Percentiles rank a stretch among this genome's conserved stretches.
These are phyloP conservation scores for Gyps fulvus DNA, from an alignment of 2,113 vertebrate species.

Conservation along the genomic window DNA sequence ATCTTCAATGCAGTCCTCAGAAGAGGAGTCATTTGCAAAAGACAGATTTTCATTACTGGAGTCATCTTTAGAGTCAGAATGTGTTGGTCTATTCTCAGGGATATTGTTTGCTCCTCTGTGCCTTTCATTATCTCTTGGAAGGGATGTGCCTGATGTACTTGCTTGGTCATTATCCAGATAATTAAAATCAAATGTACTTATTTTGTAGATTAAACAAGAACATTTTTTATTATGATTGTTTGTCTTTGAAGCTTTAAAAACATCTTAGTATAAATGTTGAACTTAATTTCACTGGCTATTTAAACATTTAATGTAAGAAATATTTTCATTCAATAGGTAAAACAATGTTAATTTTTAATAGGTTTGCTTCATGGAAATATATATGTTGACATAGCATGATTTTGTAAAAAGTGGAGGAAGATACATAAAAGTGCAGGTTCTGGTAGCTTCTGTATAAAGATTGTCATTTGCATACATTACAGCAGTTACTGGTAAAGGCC, in stretches of 20 bases:
- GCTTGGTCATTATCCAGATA: conserved; percentile 76
- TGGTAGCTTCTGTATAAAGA: not conserved
- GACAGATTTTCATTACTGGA: conserved; percentile 76
- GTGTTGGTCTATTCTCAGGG: conserved; percentile 71
- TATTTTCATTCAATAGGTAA: conserved; percentile 15
- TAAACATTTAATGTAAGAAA: conserved; percentile 63
- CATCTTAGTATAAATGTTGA: conserved; percentile 55
- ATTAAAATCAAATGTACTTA: conserved; percentile 82
- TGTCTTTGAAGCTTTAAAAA: conserved; percentile 71
- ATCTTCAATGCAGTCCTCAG: conserved; percentile 70
- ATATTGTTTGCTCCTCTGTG: conserved; percentile 75
- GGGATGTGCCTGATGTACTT: conserved; percentile 74
- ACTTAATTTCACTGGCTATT: conserved; percentile 64
- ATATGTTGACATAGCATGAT: not conserved
- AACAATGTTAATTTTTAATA: conserved; percentile 52
- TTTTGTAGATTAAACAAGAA: conserved; percentile 77
- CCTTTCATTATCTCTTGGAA: conserved; percentile 76
- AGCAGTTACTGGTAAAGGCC: not conserved
- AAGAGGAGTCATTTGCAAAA: conserved; percentile 75
- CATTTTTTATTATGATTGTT: conserved; percentile 75
- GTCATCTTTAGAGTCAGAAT: conserved; percentile 71
- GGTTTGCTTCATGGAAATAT: conserved; percentile 31
- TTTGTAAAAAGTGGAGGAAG: not conserved
- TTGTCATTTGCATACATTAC: not conserved
- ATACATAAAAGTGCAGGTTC: not conserved